Evolutionary conservation across 2,797 vertebrate genomes (phyloP), one percentile per base, ranked within the genome.

Genomic region (Takifugu rubripes): DNA sequence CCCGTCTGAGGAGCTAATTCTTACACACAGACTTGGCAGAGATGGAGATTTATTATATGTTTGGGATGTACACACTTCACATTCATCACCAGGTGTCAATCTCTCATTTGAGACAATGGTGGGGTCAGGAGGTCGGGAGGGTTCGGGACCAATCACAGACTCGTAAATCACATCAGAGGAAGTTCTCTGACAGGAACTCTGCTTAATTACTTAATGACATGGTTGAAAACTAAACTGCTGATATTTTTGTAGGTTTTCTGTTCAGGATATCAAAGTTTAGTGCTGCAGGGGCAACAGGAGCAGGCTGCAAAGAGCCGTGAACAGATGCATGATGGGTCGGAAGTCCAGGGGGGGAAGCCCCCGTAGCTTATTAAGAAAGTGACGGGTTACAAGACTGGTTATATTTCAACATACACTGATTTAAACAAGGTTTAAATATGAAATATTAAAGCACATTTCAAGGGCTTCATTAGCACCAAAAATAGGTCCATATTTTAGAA

Each of bases 311-410:
- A 84, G 64, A 66, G 68, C 61, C 60, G 67, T 40, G 68, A 85
- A 83, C 88, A 90, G 88, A 85, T 89, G 88, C 78, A 87, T 79
- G 76, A 57, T 69, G 66, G 71, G 66, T 54, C 42, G 61, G 58
- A 56, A 63, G 72, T 73, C 60, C 67, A 59, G 44, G 66, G 68
- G 66, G 68, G 59, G 67, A 74, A 58, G 72, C 33, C 77, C 81
- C 74, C 48, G 54, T 21, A 61, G 58, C 66, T 68, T 53, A 64
- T 58, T 29, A 2, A 36, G 53, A 58, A 36, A 49, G 15, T 21
- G 36, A 7, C 11, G 47, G 33, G 49, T 2, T 40, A 14, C 36
- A 14, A 14, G 11, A 40, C 36, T 1, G 48, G 43, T 44, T 44
- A 7, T 40, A 40, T 4, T 33, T 33, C 33, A 12, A 14, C 12